Evolutionary conservation across 2,888 invertebrate genomes (phyloP).

Genomic region (Epistrophe eligans): DNA sequence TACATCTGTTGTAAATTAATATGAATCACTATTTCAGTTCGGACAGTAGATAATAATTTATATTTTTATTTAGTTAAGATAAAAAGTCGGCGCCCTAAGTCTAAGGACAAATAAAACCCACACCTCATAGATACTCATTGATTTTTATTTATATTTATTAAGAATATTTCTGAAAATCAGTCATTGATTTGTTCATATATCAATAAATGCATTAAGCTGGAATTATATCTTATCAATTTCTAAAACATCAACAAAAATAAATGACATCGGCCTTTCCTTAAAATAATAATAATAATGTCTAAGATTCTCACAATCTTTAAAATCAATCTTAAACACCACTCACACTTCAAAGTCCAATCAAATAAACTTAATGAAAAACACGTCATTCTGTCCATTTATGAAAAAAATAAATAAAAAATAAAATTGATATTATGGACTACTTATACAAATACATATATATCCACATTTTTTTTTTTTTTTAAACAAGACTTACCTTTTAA

Average conservation of each 20-base stretch:
- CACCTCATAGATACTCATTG: not conserved
- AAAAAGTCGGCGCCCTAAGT: not conserved
- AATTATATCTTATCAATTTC: conserved; percentile 8
- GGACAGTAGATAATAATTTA: not conserved
- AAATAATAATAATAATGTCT: conserved; percentile 1
- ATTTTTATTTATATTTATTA: not conserved
- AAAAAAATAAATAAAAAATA: not conserved
- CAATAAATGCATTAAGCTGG: not conserved
- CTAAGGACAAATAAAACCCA: not conserved
- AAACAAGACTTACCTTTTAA: conserved; percentile 4
- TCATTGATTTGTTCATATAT: not conserved
- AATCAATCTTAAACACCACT: not conserved
- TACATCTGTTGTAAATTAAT: not conserved
- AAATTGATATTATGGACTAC: too few relatives aligned
- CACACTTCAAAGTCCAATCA: conserved; percentile 29
- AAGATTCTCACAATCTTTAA: not conserved
- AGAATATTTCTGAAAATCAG: not conserved
- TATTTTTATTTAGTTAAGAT: not conserved
- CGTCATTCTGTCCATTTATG: not conserved
- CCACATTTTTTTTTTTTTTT: too few relatives aligned
- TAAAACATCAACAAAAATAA: not conserved
- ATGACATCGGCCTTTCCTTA: not conserved
- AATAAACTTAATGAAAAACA: not conserved
- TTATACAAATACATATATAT: too few relatives aligned
- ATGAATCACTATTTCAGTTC: not conserved